phyloP scores from a whole-genome alignment of 2,797 vertebrate species.

The Onychomys torridus region DNA sequence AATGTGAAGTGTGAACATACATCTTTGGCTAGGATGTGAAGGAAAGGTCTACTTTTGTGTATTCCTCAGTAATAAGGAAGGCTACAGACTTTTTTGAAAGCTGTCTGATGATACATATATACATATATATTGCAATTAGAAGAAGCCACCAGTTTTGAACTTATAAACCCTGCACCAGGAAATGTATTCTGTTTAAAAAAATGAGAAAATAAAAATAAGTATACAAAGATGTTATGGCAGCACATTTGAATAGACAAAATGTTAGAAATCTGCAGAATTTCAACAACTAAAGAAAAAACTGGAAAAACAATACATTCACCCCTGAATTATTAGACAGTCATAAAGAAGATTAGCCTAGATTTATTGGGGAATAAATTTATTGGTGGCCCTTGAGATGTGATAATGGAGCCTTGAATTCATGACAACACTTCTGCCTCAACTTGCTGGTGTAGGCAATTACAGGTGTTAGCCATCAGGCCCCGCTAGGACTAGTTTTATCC shows the following conservation, averaged over 20 bases:
- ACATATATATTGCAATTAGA: not conserved
- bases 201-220: not conserved
- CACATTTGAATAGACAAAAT: constrained; percentile 15
- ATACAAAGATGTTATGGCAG: not conserved
- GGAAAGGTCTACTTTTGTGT: not conserved
- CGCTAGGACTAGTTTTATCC: not conserved
- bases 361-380: too few relatives aligned
- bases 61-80: constrained; percentile 38
- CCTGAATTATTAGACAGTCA: not conserved
- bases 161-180: not conserved
- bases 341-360: not conserved
- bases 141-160: not conserved
- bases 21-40: not conserved
- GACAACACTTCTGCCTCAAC: not conserved
- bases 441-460: not conserved
- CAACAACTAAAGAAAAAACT: not conserved
- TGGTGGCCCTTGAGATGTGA: not conserved
- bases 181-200: not conserved
- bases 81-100: not conserved
- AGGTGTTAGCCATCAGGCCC: not conserved
- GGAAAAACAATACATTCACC: not conserved
- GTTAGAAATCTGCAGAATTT: not conserved
- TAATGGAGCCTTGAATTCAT: not conserved
- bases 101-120: not conserved
- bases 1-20: not conserved